Evolutionary conservation across 2,888 invertebrate species (phyloP).

Genomic region (Diadegma fenestrale): DNA sequence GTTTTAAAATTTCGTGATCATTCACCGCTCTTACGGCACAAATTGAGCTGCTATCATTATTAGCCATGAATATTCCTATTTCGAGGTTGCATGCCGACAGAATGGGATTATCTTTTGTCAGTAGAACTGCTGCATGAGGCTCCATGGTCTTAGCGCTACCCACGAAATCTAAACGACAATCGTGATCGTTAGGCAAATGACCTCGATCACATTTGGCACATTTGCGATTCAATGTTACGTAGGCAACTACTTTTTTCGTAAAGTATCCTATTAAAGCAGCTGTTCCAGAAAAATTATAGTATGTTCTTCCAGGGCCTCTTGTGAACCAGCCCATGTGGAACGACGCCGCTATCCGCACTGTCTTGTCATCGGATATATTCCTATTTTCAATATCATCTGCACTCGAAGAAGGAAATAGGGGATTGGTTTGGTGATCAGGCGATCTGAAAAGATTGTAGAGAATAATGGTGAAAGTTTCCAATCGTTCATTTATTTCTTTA

Average conservation of each 20-base stretch:
- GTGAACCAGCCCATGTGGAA: conserved; percentile 69
- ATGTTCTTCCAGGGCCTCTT: conserved; percentile 68
- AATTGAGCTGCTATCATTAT: conserved; percentile 72
- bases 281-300: conserved; percentile 70
- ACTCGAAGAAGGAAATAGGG: conserved; percentile 37
- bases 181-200: conserved; percentile 66
- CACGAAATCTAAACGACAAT: conserved; percentile 71
- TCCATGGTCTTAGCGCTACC: conserved; percentile 73
- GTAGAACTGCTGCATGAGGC: conserved; percentile 66
- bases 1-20: conserved; percentile 70
- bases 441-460: conserved; percentile 19
- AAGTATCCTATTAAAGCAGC: conserved; percentile 69
- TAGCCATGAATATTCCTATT: conserved; percentile 70
- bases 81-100: conserved; percentile 63
- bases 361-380: conserved; percentile 26
- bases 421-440: conserved; percentile 32
- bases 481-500: too few relatives aligned
- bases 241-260: conserved; percentile 70
- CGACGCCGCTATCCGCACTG: conserved; percentile 65
- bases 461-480: too few relatives aligned
- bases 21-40: conserved; percentile 63
- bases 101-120: conserved; percentile 63
- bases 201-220: conserved; percentile 70
- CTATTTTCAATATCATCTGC: conserved; percentile 31
- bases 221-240: conserved; percentile 67